A percentile compares a stretch with the other conserved stretches of the same genome.
phyloP scores from a whole-genome alignment of 2,113 vertebrate species.

The Hydrochoerus hydrochaeris region DNA sequence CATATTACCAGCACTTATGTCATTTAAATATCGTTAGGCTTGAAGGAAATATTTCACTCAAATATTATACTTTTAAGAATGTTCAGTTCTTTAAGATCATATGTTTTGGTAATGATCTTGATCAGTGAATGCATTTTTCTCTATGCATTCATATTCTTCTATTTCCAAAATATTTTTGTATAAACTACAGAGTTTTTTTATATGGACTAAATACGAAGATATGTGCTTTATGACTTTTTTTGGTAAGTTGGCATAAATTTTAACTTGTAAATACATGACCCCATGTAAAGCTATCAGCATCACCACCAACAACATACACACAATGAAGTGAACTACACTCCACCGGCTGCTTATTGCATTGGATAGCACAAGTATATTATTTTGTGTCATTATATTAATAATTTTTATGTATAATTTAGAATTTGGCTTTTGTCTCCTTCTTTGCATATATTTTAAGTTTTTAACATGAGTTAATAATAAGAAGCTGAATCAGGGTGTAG shows the following conservation, averaged over 20 bases:
- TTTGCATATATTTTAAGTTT: background rate
- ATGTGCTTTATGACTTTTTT: background rate
- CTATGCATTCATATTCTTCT: background rate
- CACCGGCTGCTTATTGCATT: background rate
- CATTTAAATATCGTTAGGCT: slow-evolving; percentile 60
- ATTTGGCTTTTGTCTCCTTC: background rate
- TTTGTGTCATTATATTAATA: background rate
- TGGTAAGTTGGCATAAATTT: background rate
- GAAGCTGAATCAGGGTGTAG: background rate
- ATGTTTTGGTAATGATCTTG: slow-evolving; percentile 4
- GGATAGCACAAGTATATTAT: background rate
- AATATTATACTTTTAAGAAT: background rate
- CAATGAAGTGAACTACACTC: background rate
- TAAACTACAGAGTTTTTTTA: background rate
- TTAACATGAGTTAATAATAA: background rate
- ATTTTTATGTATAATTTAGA: background rate
- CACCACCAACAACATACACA: background rate
- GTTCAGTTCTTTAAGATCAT: background rate
- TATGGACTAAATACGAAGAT: background rate
- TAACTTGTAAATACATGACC: background rate
- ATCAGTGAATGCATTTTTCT: background rate
- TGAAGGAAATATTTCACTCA: slow-evolving; percentile 55
- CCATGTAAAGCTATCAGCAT: background rate
- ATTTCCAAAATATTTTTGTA: background rate
- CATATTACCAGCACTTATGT: slow-evolving; percentile 57